These are phyloP conservation scores for Miltochrista miniata DNA, from an alignment of 2,888 invertebrate genomes.

Conservation along the genomic window DNA sequence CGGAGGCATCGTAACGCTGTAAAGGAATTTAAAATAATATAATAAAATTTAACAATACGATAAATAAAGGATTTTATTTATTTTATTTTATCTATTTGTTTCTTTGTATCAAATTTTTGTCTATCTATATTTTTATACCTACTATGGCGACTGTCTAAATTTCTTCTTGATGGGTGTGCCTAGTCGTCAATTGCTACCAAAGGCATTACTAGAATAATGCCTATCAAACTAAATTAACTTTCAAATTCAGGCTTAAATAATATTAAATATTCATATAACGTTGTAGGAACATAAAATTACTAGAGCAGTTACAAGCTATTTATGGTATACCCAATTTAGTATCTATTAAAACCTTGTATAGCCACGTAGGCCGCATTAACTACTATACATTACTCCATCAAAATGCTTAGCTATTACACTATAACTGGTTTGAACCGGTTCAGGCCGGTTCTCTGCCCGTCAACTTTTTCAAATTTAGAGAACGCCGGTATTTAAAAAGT, in stretches of 20 bases:
- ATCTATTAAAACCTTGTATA: constrained; percentile 29
- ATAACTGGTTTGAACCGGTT: constrained; percentile 33
- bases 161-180: too few species aligned
- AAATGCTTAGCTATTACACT: constrained; percentile 19
- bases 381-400: constrained; percentile 29
- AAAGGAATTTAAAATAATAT: too few species aligned
- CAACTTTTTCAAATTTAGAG: constrained; percentile 40
- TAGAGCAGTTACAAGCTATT: constrained; percentile 20
- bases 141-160: neutral
- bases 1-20: too few species aligned
- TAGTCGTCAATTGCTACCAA: neutral
- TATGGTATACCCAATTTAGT: constrained; percentile 17
- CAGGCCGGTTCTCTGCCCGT: constrained; percentile 31
- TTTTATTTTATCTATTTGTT: too few species aligned
- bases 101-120: too few species aligned
- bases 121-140: too few species aligned
- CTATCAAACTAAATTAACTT: neutral
- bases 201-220: neutral
- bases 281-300: constrained; percentile 25
- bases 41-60: too few species aligned
- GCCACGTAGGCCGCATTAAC: constrained; percentile 28
- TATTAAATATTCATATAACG: constrained; percentile 15
- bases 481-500: constrained; percentile 42
- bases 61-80: too few species aligned
- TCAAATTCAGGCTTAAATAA: neutral